Evolutionary conservation across 2,888 invertebrate species (phyloP), one percentile per base, ranked within the genome.

Genomic region (Sminthurides aquaticus): DNA sequence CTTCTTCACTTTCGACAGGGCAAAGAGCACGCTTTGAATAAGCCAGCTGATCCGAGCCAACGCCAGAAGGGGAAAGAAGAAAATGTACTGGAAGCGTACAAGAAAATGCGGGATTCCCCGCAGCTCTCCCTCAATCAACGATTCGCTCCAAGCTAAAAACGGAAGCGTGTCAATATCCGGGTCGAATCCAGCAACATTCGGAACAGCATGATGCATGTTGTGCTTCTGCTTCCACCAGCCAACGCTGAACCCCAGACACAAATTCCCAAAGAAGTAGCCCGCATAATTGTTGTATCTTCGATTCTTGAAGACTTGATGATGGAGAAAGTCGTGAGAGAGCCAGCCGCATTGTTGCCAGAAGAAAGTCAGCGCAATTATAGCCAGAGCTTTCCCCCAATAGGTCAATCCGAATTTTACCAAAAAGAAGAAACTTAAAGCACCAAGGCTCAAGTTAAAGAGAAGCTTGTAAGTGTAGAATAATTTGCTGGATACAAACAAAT

Each of bases 151-250:
- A 18, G 62, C 56, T 2, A 62, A 48, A 20, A 62, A 62, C 20
- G 62, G 62, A 2, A 62, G 62, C 15, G 55, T 55, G 55, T 62
- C 56, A 34, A 62, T 62, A n/a, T 62, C 62, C 1, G 62, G 62
- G 22, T 62, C 62, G 25, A 56, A 56, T 5, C 56, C 62, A 2
- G 62, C 56, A 22, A 56, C 62, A 24, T 62, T 62, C 11, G 62
- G 55, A 15, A 62, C 62, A 11, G 56, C 56, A 25, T 62, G 62
- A 62, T 62, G 62, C 20, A 56, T 20, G 27, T 62, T 62, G 43
- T 62, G 62, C 34, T 62, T 62, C 24, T 62, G 62, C 43, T 62
- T 62, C 62, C 62, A 62, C 62, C 62, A 62, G 27, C 62, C 27
- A 2, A 62, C 55, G 29, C 34, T 34, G 43, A 56, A 56, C 2